phyloP scores from a whole-genome alignment of 1,140 invertebrate genomes.

The Bombus cullumanus region DNA sequence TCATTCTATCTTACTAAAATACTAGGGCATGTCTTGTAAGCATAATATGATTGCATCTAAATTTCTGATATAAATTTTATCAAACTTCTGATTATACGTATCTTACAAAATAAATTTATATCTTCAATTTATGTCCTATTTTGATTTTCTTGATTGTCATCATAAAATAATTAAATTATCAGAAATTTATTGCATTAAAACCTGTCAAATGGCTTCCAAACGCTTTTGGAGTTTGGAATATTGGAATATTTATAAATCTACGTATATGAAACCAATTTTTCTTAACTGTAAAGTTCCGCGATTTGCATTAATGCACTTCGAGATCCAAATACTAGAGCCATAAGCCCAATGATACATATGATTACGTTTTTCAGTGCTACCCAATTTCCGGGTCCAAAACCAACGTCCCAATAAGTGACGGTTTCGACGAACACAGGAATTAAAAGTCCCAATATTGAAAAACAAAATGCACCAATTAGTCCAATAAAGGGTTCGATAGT shows the following conservation, averaged over 20 bases:
- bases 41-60: constrained; percentile 11
- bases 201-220: constrained; percentile 24
- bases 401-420: constrained; percentile 90
- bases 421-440: constrained; percentile 95
- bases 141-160: constrained; percentile 16
- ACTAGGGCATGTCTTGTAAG: constrained; percentile 28
- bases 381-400: constrained; percentile 88
- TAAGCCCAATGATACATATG: constrained; percentile 88
- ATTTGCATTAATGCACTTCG: constrained; percentile 90
- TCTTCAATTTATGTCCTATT: background rate
- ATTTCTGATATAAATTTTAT: constrained; percentile 28
- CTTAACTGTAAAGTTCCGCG: constrained; percentile 69
- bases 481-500: constrained; percentile 95
- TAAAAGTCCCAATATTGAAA: constrained; percentile 95
- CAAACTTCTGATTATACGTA: background rate
- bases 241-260: constrained; percentile 35
- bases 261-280: background rate
- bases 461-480: constrained; percentile 96
- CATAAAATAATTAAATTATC: constrained; percentile 16
- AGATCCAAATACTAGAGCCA: constrained; percentile 91
- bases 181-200: constrained; percentile 31
- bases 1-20: constrained; percentile 18
- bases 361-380: constrained; percentile 91
- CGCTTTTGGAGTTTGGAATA: background rate
- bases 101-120: background rate